Percentiles rank a stretch among this genome's conserved stretches.
phyloP scores from a whole-genome alignment of 2,113 vertebrate genomes.

The Rhegmatorhina hoffmannsi region DNA sequence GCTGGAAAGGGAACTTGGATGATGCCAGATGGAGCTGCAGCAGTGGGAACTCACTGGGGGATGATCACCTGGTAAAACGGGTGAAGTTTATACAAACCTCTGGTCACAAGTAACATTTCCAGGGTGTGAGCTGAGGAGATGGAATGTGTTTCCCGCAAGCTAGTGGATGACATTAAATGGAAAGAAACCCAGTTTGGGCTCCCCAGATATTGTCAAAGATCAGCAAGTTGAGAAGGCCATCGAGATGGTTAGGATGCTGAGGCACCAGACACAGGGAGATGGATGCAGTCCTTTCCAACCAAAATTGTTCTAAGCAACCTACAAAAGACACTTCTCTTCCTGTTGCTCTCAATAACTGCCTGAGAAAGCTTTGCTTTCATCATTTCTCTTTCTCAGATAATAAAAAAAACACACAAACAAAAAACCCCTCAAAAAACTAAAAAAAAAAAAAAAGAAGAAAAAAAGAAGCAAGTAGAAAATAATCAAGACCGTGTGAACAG shows the following conservation, averaged over 20 bases:
- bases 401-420: too few relatives aligned
- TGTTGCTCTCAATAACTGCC: not conserved
- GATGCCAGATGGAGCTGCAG: not conserved
- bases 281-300: not conserved
- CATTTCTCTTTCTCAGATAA: not conserved
- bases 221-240: not conserved
- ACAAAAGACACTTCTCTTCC: not conserved
- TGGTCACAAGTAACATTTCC: not conserved
- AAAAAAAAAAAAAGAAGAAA: not conserved
- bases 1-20: not conserved
- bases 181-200: rapidly evolving
- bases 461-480: not conserved
- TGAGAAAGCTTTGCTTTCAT: not conserved
- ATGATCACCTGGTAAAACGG: not conserved
- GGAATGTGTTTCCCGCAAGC: not conserved
- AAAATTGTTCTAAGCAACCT: not conserved
- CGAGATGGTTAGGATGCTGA: not conserved
- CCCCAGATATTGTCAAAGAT: not conserved
- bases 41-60: not conserved
- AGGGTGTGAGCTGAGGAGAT: rapidly evolving
- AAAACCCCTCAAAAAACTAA: not conserved
- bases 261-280: not conserved
- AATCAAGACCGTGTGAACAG: not conserved
- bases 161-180: not conserved
- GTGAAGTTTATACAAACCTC: not conserved